Evolutionary conservation across 2,797 vertebrate species (phyloP).

Genomic region (Alectoris magna): DNA sequence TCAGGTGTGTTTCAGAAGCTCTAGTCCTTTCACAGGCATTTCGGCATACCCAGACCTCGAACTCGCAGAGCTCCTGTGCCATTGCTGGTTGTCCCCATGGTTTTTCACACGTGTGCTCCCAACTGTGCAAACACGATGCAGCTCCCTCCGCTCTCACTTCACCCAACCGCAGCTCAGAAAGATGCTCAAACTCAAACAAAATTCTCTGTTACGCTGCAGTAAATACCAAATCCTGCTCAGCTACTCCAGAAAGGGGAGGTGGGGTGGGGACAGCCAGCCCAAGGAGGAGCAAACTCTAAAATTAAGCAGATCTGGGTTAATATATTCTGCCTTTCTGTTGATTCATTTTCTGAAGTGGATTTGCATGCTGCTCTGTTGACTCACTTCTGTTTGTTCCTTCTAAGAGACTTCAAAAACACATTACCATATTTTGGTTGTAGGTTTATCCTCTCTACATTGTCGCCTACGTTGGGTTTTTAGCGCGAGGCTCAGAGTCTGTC

Average conservation of each 20-base stretch:
- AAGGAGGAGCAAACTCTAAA: slow-evolving; percentile 31
- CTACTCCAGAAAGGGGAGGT: not conserved
- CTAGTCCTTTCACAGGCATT: not conserved
- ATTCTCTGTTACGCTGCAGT: not conserved
- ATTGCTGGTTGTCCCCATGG: too few species aligned
- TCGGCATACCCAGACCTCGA: not conserved
- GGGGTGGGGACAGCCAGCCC: not conserved
- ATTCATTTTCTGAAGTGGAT: slow-evolving; percentile 38
- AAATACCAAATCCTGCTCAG: not conserved
- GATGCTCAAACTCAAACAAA: not conserved
- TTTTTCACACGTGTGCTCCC: not conserved
- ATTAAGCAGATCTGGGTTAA: slow-evolving; percentile 70
- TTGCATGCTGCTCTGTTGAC: slow-evolving; percentile 45
- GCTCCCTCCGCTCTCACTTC: not conserved
- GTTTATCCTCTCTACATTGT: slow-evolving; percentile 71
- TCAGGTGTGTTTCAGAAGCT: not conserved
- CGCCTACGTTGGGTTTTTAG: slow-evolving; percentile 63
- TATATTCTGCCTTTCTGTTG: slow-evolving; percentile 39
- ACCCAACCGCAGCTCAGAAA: not conserved
- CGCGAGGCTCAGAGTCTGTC: slow-evolving; percentile 63
- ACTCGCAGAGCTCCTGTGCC: too few species aligned
- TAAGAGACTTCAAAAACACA: slow-evolving; percentile 52
- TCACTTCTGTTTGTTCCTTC: slow-evolving; percentile 69
- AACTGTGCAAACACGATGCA: not conserved
- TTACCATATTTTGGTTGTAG: slow-evolving; percentile 65